These are phyloP conservation scores for Macropis europaea DNA, from an alignment of 2,888 invertebrate genomes.

Conservation along the genomic window DNA sequence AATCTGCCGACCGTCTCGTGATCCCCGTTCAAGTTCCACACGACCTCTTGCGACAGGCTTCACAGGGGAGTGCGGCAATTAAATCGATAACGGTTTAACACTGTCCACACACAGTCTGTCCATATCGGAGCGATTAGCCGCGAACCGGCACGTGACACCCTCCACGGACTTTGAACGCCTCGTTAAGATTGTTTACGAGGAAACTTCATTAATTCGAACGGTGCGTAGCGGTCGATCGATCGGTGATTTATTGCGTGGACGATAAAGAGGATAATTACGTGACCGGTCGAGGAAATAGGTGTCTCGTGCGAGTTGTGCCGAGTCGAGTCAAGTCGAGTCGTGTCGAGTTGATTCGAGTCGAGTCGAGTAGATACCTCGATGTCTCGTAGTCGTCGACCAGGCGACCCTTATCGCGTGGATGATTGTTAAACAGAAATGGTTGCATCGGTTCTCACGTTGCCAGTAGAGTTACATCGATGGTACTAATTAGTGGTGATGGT, in stretches of 20 bases:
- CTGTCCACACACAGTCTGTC: no score
- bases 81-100: slow-evolving; percentile 66
- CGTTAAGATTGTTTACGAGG: slow-evolving; percentile 61
- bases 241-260: slow-evolving; percentile 44
- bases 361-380: no score
- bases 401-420: no score
- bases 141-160: slow-evolving; percentile 61
- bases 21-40: slow-evolving; percentile 68
- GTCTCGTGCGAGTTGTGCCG: not conserved
- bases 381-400: no score
- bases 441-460: no score
- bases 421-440: no score
- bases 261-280: slow-evolving; percentile 34
- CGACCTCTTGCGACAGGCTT: slow-evolving; percentile 73
- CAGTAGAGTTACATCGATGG: no score
- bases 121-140: slow-evolving; percentile 50
- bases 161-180: slow-evolving; percentile 64
- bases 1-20: slow-evolving; percentile 62
- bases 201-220: slow-evolving; percentile 40
- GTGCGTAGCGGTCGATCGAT: slow-evolving; percentile 4
- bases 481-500: no score
- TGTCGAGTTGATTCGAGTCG: no score
- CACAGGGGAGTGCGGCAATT: slow-evolving; percentile 75
- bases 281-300: slow-evolving; percentile 3
- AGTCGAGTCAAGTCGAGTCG: no score